Percentiles rank a stretch among this genome's conserved stretches.
These are phyloP conservation scores for Lepidothrix coronata DNA, from an alignment of 2,113 vertebrate genomes.

Conservation along the genomic window DNA sequence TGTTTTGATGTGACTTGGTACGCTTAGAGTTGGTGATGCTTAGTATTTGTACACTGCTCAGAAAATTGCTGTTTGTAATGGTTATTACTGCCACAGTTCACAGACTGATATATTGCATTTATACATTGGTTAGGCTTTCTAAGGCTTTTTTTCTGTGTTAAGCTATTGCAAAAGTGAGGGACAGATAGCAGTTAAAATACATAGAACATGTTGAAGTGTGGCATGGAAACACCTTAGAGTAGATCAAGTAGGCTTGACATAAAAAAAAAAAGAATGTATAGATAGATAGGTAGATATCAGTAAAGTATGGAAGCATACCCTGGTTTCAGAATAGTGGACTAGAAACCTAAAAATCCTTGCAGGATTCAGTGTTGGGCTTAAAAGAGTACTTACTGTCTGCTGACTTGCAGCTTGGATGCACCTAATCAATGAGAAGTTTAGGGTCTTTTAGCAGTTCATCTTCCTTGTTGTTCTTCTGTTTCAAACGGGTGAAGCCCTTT, in stretches of 20 bases:
- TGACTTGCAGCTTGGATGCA: not conserved
- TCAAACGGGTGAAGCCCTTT: not conserved
- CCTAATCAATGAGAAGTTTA: not conserved
- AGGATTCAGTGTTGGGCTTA: not conserved
- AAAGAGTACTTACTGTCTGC: not conserved
- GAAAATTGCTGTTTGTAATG: rapidly evolving
- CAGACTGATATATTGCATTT: not conserved
- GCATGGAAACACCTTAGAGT: not conserved
- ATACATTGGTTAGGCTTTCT: not conserved
- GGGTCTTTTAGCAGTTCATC: not conserved
- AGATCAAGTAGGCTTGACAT: not conserved
- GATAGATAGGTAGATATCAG: rapidly evolving
- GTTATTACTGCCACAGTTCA: not conserved
- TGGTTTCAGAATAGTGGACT: not conserved
- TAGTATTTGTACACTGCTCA: not conserved
- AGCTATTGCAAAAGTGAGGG: not conserved
- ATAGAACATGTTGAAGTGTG: not conserved
- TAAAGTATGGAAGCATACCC: not conserved
- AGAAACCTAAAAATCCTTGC: not conserved
- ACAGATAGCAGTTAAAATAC: not conserved
- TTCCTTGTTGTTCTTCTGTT: not conserved
- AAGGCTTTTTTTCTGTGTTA: not conserved
- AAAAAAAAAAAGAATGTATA: not conserved
- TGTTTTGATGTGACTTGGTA: not conserved
- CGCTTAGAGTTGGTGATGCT: too few relatives aligned